Conservation (phyloP, 64 coral and sea anemone species). For the Cladopsammia gracilis region DNA sequence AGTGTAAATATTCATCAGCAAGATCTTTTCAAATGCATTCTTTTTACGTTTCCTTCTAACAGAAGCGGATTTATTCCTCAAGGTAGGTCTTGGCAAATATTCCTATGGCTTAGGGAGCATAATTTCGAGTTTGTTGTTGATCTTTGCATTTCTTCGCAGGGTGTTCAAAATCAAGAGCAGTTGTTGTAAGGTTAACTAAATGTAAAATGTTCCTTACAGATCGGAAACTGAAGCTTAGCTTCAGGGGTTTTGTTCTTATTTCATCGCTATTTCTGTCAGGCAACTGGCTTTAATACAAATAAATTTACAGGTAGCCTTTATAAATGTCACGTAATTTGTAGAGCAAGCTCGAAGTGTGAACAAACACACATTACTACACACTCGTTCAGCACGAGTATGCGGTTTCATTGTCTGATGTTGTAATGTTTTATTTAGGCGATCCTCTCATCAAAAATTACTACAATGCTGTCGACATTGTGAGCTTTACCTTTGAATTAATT, state of each 20-base stretch:
- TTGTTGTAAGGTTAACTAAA: too few species aligned
- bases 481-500: slow-evolving; percentile 10
- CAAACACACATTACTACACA: background rate
- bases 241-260: background rate
- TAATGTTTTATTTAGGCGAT: slow-evolving; percentile 34
- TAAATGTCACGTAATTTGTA: background rate
- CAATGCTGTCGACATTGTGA: background rate
- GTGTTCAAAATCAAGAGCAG: too few species aligned
- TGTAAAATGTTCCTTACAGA: too few species aligned
- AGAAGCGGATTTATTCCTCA: background rate
- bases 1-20: too few species aligned
- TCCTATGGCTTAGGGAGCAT: too few species aligned
- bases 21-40: background rate
- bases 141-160: too few species aligned
- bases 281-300: background rate
- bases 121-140: too few species aligned
- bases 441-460: slow-evolving; percentile 30
- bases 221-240: too few species aligned
- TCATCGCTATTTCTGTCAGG: background rate
- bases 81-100: too few species aligned
- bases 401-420: slow-evolving; percentile 14
- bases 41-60: background rate
- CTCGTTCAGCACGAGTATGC: background rate
- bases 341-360: background rate
- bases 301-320: background rate